Percentiles rank a stretch among this genome's conserved stretches.
phyloP scores from a whole-genome alignment of 2,888 invertebrate species.

The Bombylius discolor region DNA sequence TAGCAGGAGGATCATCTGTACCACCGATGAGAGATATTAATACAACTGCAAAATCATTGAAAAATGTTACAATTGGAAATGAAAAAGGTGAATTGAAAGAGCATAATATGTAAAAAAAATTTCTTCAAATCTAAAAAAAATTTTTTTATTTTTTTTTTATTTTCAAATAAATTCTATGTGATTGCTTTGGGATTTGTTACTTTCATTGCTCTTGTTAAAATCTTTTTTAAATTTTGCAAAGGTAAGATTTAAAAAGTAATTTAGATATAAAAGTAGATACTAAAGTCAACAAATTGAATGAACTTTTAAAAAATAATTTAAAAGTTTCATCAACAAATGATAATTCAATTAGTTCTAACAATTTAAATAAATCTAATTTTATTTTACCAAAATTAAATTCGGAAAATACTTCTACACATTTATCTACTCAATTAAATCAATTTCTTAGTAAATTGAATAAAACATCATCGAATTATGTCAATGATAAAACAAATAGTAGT shows the following conservation, averaged over 20 bases:
- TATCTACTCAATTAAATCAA: background rate
- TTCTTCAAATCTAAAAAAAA: background rate
- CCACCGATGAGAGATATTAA: background rate
- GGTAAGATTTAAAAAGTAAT: constrained; percentile 12
- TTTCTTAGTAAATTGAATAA: constrained; percentile 2
- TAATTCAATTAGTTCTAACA: background rate
- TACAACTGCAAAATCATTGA: background rate
- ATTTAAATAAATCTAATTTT: constrained; percentile 8
- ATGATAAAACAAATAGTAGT: too few species aligned
- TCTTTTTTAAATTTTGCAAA: constrained; percentile 11
- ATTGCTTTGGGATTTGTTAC: too few species aligned
- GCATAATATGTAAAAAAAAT: background rate
- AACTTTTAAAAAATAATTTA: constrained; percentile 4
- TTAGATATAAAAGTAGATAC: background rate
- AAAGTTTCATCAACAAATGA: constrained; percentile 1
- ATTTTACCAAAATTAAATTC: constrained; percentile 7
- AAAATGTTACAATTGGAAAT: background rate
- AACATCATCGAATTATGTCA: too few species aligned
- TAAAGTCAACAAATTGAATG: constrained; percentile 4
- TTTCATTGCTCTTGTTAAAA: too few species aligned
- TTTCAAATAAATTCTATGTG: background rate
- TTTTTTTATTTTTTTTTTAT: constrained; percentile 10
- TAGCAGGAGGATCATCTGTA: background rate
- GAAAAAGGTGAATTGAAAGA: constrained; percentile 28
- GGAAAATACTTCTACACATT: too few species aligned